phyloP scores from a whole-genome alignment of 2,113 vertebrate species.

The Corvus moneduloides region DNA sequence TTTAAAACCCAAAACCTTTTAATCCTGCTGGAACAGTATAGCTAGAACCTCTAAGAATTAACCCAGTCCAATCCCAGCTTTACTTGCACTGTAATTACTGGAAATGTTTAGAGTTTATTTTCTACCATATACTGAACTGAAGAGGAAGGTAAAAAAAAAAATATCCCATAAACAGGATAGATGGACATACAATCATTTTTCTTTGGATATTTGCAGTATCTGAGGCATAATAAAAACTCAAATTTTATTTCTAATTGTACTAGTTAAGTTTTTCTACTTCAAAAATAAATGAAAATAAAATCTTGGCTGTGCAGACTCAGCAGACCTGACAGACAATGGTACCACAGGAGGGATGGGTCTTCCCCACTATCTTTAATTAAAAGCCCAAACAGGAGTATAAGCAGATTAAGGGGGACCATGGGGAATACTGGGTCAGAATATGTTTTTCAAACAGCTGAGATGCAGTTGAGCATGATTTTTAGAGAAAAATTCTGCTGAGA shows the following conservation, averaged over 20 bases:
- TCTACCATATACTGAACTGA: not conserved
- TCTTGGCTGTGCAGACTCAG: not conserved
- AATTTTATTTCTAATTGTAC: not conserved
- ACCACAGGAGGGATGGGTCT: not conserved
- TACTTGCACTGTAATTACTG: constrained; percentile 39
- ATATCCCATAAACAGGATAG: fast-evolving
- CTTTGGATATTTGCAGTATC: not conserved
- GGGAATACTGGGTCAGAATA: not conserved
- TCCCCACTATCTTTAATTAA: constrained; percentile 7
- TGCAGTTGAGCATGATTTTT: not conserved
- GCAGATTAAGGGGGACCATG: not conserved
- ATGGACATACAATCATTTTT: not conserved
- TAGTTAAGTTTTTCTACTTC: not conserved
- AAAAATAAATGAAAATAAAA: constrained; percentile 3
- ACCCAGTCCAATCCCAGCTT: constrained; percentile 50
- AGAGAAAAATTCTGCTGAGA: not conserved
- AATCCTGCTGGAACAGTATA: not conserved
- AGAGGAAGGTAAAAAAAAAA: not conserved
- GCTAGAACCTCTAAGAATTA: not conserved
- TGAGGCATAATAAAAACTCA: not conserved
- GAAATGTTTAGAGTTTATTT: constrained; percentile 13
- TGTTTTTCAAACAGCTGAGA: not conserved
- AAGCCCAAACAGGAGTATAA: not conserved
- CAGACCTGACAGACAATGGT: not conserved
- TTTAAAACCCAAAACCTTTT: not conserved